Evolutionary conservation across 2,113 vertebrate species (phyloP).

Genomic region (Ia io): DNA sequence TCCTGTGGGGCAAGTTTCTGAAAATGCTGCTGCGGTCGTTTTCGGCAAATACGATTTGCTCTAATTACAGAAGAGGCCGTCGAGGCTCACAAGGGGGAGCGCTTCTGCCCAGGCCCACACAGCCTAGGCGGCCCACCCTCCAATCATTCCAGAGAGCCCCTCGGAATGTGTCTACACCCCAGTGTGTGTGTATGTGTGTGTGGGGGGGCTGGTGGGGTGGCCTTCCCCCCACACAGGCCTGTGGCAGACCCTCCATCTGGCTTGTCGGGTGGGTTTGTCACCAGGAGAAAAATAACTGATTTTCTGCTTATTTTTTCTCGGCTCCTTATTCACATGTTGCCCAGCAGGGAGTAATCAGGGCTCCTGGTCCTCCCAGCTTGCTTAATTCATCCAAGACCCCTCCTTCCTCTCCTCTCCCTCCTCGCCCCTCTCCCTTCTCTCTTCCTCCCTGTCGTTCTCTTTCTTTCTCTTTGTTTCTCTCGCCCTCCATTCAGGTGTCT

Average conservation of each 20-base stretch:
- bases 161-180: conserved; percentile 76
- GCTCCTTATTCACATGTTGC: conserved; percentile 67
- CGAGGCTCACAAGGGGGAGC: not conserved
- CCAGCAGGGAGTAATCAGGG: not conserved
- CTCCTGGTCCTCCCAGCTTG: not conserved
- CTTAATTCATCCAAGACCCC: not conserved
- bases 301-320: conserved; percentile 78
- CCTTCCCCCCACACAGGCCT: conserved; percentile 78
- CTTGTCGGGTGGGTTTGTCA: conserved; percentile 80
- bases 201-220: conserved; percentile 36
- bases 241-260: conserved; percentile 82
- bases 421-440: not conserved
- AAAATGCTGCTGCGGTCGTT: not conserved
- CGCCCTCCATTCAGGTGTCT: not conserved
- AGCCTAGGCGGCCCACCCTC: conserved; percentile 59
- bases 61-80: not conserved
- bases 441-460: not conserved
- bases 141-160: conserved; percentile 79
- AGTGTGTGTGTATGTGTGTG: no score
- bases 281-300: conserved; percentile 77
- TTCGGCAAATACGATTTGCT: not conserved
- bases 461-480: not conserved
- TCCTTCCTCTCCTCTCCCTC: no score
- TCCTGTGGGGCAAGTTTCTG: not conserved
- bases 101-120: not conserved